Evolutionary conservation across 2,113 vertebrate genomes (phyloP), one percentile per base, ranked within the genome.

Genomic region (Planiliza haematocheilus): DNA sequence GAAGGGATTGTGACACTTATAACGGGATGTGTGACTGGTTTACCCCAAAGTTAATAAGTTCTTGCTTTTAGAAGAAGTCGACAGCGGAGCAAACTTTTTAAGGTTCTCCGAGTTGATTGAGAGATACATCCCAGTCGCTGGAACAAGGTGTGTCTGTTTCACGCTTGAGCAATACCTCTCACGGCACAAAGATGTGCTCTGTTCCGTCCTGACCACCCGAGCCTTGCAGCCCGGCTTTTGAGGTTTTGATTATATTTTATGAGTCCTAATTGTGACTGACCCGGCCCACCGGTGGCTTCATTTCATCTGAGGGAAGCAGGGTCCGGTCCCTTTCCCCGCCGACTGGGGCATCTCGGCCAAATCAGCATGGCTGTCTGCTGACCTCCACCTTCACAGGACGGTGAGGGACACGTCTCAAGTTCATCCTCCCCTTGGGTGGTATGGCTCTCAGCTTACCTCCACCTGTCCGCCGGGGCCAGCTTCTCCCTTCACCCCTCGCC

Each of bases 381-480:
- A 94, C 93, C 93, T 93, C 86, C 86, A 84, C 82, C 87, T 88
- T 88, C 78, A 61, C 76, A 62, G 89, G 93, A 94, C 91, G 84
- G 89, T 93, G 90, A 91, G 87, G 89, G 92, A 91, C 92, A 91
- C 84, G 81, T 93, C 92, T 94, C 92, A 93, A 93, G 93, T 94
- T 93, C 93, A 93, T 91, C 79, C 60, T 91, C 85, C 88, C 85
- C 90, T 76, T 94, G 93, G 93, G 93, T 94, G 93, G 93, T 83
- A 93, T 39, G 59, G 66, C 74, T 91, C 92, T 94, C 93, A 78
- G 74, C 74, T 94, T 94, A 93, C 93, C 87, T 92, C 90, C 93
- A 94, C 92, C 93, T 94, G 93, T 92, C 92, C 74, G 10, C 77
- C 38, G 75, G 70, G 86, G 84, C 87, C 72, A 18, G 82, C 68